Conservation (phyloP, 2,888 invertebrate species). For the Helicoverpa assulta region DNA sequence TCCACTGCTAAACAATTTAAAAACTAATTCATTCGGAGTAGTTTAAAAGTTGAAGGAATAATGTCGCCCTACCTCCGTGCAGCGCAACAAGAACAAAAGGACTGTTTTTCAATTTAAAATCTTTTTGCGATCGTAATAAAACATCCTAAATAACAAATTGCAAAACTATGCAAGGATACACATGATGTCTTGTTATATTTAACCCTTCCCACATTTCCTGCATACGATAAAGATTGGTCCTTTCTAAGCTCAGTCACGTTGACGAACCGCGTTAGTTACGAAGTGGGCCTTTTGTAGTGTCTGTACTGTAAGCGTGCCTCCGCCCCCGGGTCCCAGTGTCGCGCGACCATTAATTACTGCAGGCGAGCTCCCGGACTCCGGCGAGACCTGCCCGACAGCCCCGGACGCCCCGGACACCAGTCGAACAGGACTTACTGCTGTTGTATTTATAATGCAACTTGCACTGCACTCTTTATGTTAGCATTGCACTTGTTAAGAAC, state of each 20-base stretch:
- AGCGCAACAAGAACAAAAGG: slow-evolving; percentile 15
- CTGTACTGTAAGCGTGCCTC: neutral
- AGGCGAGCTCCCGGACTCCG: neutral
- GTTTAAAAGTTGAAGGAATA: slow-evolving; percentile 53
- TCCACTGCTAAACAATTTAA: slow-evolving; percentile 40
- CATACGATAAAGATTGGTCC: neutral
- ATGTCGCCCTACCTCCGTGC: neutral
- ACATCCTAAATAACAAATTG: neutral
- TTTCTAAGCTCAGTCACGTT: neutral
- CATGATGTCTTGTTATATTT: too few species aligned
- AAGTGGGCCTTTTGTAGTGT: slow-evolving; percentile 19
- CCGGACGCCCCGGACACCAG: slow-evolving; percentile 17
- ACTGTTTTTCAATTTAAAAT: neutral
- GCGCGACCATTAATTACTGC: slow-evolving; percentile 33
- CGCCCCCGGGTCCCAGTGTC: neutral
- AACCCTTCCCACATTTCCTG: too few species aligned
- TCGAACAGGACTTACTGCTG: slow-evolving; percentile 7
- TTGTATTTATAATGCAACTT: slow-evolving; percentile 23
- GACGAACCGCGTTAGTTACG: neutral
- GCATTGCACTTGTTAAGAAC: slow-evolving; percentile 1
- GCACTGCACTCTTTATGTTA: slow-evolving; percentile 12
- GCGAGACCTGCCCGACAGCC: too few species aligned
- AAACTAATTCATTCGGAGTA: slow-evolving; percentile 55
- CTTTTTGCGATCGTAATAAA: neutral
- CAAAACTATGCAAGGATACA: too few species aligned